Evolutionary conservation across 2,797 vertebrate genomes (phyloP).

Genomic region (Galago senegalensis): DNA sequence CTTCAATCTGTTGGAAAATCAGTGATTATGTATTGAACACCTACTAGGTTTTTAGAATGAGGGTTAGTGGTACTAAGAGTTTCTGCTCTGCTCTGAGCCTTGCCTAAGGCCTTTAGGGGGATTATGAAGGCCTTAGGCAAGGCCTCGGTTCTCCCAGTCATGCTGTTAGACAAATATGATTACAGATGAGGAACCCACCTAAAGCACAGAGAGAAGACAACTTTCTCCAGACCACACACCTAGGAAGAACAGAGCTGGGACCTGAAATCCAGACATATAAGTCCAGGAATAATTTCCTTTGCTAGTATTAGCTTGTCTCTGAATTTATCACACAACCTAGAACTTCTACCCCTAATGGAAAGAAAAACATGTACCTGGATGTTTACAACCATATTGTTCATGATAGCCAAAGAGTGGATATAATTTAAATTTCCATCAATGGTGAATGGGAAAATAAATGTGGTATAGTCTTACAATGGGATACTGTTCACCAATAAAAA

Average conservation of each 20-base stretch:
- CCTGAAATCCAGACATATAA: neutral
- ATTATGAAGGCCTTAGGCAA: neutral
- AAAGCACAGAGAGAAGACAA: neutral
- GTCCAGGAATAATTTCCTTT: neutral
- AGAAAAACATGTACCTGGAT: neutral
- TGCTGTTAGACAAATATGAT: neutral
- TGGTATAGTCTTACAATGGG: neutral
- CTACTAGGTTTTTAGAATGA: neutral
- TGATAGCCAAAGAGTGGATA: neutral
- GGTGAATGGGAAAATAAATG: neutral
- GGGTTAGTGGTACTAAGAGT: neutral
- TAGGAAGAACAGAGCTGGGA: neutral
- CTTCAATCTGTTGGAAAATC: neutral
- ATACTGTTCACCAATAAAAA: neutral
- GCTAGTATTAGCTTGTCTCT: neutral
- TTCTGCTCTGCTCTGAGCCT: neutral
- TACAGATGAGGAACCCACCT: neutral
- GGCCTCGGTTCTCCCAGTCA: neutral
- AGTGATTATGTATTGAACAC: neutral
- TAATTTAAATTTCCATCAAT: neutral
- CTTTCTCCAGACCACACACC: neutral
- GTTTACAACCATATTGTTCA: neutral
- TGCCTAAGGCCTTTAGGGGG: neutral
- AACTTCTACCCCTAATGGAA: neutral
- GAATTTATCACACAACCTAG: neutral